Evolutionary conservation across 1,140 invertebrate species (phyloP), one percentile per base, ranked within the genome.

Genomic region (Copidosoma floridanum): DNA sequence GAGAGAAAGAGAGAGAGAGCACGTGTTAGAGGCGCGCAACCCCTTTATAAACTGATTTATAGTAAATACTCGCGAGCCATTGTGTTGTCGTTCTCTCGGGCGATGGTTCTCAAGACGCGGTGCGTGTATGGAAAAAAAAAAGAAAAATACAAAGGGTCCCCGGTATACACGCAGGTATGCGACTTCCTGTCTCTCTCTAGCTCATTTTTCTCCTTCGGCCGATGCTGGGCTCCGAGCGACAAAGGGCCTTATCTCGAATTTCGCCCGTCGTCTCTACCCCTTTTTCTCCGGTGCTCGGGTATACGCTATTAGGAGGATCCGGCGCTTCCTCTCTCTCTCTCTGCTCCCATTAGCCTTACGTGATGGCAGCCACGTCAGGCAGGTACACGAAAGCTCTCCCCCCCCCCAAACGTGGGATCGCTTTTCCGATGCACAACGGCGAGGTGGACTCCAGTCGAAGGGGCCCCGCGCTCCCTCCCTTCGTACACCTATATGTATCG

Each of bases 231-330:
- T 37, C 29, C 14, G 41, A 23, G 16, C 54, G 29, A 66, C 66
- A 66, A 63, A 69, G 52, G 47, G 41, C 37, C 63, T 69, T 65
- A 70, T 73, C 69, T 73, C 67, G 58, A 69, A 68, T 71, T 71
- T 71, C 70, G 50, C 56, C 52, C 16, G 14, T 21, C 16, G 48
- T 26, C 18, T 10, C 12, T 44, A 44, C 12, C 32, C 38, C 27
- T 18, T 20, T 16, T n/a, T 40, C 32, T 14, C 32, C 18, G 12
- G 20, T n/a, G n/a, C n/a, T n/a, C n/a, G n/a, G n/a, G n/a, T n/a
- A n/a, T n/a, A n/a, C n/a, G n/a, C n/a, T n/a, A n/a, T n/a, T n/a
- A n/a, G n/a, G n/a, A n/a, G n/a, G n/a, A n/a, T n/a, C 29, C 21
- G 12, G 20, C 26, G 18, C 24, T 16, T 3, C 14, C 26, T 50